Base-by-base conservation (phyloP, 2,888 invertebrate genomes). In the Tortrix viridana region DNA sequence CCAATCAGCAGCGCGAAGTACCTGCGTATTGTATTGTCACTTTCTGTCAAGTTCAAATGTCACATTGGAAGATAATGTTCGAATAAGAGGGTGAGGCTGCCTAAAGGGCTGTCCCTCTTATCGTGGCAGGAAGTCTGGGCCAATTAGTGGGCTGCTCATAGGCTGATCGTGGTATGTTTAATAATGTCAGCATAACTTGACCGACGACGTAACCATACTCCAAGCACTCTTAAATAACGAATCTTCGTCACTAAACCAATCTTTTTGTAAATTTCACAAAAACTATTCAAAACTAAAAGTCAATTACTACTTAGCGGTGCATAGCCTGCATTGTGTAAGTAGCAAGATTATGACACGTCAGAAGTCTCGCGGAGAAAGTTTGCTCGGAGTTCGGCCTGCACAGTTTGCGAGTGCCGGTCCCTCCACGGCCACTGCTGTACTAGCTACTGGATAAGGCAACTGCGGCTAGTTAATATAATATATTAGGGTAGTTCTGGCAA, bases 291-390 rank as follows among this genome's bases (percentile, higher is more conserved):
- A 56, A 62, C 61, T 56, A 56, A 56, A 61, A 62, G 61, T 56
- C 61, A 62, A 62, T 62, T 62, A 53, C 60, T 52, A 46, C 44
- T 16, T 44, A 37, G 50, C 23, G 49, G 38, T 46, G 60, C 67
- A 66, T 69, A 69, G 65, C 69, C 67, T 66, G 70, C 74, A 71
- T 71, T 67, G 69, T 72, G 77, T 71, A 71, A 68, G 73, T 69
- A 73, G 71, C 74, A 73, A 79, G 81, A 84, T 85, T 84, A 84
- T 84, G 79, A 82, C 80, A 79, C 81, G 76, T 83, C 81, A 80
- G 74, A 81, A 85, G 84, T 84, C 83, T 77, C 77, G 74, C 72
- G 71, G 79, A 76, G 85, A 83, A 84, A 84, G 85, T 86, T 86
- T 75, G 76, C 72, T 77, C 72, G 73, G 73, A 76, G 81, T 81